Percentiles rank a stretch among this genome's conserved stretches.
Evolutionary conservation across 2,797 vertebrate species (phyloP).

Genomic region (Miichthys miiuy): DNA sequence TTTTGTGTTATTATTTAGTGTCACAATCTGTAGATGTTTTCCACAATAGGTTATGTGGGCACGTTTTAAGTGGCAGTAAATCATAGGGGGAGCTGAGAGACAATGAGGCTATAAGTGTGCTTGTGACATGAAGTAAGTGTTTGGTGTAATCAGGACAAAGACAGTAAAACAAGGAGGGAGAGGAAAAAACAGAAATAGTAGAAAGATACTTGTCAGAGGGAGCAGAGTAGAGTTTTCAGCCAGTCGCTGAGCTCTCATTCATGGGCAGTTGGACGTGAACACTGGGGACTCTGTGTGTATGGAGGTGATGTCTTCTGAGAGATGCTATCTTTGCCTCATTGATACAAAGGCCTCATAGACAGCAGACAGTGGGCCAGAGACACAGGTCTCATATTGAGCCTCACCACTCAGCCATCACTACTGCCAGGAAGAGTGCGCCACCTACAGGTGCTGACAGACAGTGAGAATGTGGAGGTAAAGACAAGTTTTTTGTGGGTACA

Average conservation of each 20-base stretch:
- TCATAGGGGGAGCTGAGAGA: slow-evolving; percentile 9
- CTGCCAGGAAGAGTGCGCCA: slow-evolving; percentile 75
- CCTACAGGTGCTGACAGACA: slow-evolving; percentile 68
- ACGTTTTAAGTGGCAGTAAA: slow-evolving; percentile 24
- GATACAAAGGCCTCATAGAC: slow-evolving; percentile 81
- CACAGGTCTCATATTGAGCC: slow-evolving; percentile 51
- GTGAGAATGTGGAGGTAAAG: background rate
- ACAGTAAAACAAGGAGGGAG: slow-evolving; percentile 23
- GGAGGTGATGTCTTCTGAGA: slow-evolving; percentile 76
- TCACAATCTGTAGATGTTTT: background rate
- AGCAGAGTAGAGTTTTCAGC: slow-evolving; percentile 47
- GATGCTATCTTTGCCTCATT: slow-evolving; percentile 81
- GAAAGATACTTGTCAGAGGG: slow-evolving; percentile 36
- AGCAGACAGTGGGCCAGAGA: slow-evolving; percentile 54
- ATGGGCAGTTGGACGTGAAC: slow-evolving; percentile 71
- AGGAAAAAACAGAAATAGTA: slow-evolving; percentile 39
- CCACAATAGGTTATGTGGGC: background rate
- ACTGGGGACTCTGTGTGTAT: slow-evolving; percentile 72
- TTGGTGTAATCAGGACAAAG: slow-evolving; percentile 44
- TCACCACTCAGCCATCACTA: slow-evolving; percentile 2
- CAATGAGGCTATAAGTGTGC: slow-evolving; percentile 1
- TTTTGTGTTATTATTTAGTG: background rate
- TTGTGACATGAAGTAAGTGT: slow-evolving; percentile 25
- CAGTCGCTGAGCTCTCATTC: slow-evolving; percentile 58
- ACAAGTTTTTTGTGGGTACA: background rate